Evolutionary conservation across 2,113 vertebrate genomes (phyloP), one percentile per base, ranked within the genome.

Genomic region (Peucedramus taeniatus): DNA sequence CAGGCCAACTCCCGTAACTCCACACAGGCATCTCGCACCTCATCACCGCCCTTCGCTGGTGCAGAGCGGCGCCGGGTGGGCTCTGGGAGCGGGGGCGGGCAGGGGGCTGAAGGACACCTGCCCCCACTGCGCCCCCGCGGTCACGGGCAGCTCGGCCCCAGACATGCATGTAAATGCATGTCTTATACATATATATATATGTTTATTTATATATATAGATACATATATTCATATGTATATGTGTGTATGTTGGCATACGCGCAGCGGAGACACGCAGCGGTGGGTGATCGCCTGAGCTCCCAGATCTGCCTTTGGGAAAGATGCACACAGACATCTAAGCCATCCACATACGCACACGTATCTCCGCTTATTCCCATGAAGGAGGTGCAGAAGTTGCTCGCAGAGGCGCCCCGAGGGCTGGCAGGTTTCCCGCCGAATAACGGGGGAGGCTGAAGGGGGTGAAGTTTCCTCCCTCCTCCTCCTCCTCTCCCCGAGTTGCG

Each of bases 391-490:
- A 95, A 96, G 95, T 95, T 94, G 56, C 94, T 84, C 68, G 8
- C 63, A 21, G 63, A 22, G 57, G 42, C 51, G 30, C 68, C 44
- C 35, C 57, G 35, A 76, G 23, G 63, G 50, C 70, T 70, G 80
- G 60, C 80, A 33, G 90, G 33, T 51, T 79, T 80, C 80, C 81
- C 68, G 50, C 78, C 33, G 79, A 11, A 35, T 31, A 90, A 40
- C 79, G 60, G 71, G 47, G 89, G 60, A 84, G n/a, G 28, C 56
- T 70, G 69, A 77, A 16, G 40, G 53, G 76, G 89, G 66, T 65
- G 94, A 95, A 96, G 83, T 94, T 96, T 90, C 60, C 86, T 89
- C 93, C 69, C 37, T 70, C 39, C 44, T 45, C 66, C 71, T 78
- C 30, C 59, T 75, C 22, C 37, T 59, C n/a, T 42, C 15, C 59